These are phyloP conservation scores for Morinoia aosen DNA, from an alignment of 2,888 invertebrate genomes.

Conservation along the genomic window DNA sequence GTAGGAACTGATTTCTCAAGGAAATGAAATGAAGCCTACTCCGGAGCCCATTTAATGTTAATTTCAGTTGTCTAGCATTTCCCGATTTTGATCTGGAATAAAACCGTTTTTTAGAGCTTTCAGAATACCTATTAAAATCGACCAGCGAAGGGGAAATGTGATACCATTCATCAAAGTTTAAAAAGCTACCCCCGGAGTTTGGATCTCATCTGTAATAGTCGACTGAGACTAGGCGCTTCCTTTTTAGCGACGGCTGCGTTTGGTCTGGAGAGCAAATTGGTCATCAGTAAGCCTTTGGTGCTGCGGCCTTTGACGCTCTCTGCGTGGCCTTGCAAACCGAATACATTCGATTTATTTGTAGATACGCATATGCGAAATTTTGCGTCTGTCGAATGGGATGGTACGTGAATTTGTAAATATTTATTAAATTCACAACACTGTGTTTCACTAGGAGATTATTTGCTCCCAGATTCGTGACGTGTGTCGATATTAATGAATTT, in stretches of 20 bases:
- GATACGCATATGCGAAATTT: background rate
- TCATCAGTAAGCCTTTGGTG: background rate
- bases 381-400: background rate
- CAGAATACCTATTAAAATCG: background rate
- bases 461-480: too few relatives aligned
- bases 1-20: background rate
- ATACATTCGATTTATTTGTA: background rate
- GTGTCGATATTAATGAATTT: too few relatives aligned
- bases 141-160: background rate
- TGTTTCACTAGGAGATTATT: background rate
- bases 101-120: background rate
- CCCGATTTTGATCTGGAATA: background rate
- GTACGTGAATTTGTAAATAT: background rate
- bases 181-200: background rate
- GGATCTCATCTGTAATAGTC: background rate
- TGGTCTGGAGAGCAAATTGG: background rate
- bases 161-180: background rate
- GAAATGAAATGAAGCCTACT: background rate
- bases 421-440: background rate
- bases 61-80: background rate
- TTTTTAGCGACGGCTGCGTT: background rate
- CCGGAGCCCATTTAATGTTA: background rate
- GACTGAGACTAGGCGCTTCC: background rate
- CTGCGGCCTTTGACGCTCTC: background rate
- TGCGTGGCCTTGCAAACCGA: background rate